These are phyloP conservation scores for Scomber scombrus DNA, from an alignment of 2,113 vertebrate species.

Conservation along the genomic window DNA sequence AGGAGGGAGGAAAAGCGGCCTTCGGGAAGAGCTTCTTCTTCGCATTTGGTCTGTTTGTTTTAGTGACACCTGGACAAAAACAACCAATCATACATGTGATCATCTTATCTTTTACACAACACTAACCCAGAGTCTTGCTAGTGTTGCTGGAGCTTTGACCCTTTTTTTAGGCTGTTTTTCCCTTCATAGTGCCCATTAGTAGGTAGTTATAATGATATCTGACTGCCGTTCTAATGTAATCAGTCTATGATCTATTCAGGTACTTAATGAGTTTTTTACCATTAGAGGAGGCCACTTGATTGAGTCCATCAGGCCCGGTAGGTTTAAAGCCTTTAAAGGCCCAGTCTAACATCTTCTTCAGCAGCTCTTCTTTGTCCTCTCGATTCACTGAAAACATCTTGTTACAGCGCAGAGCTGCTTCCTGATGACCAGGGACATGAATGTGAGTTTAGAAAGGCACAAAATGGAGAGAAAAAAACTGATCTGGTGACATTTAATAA, in stretches of 20 bases:
- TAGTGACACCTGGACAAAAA: not conserved
- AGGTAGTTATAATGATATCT: no score
- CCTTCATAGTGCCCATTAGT: no score
- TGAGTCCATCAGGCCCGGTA: conserved; percentile 84
- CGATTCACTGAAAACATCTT: conserved; percentile 82
- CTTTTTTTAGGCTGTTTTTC: no score
- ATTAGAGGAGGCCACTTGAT: conserved; percentile 47
- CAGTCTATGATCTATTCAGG: not conserved
- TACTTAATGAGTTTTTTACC: conserved; percentile 36
- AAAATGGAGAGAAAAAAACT: no score
- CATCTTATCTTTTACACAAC: not conserved
- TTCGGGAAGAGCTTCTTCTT: conserved; percentile 7
- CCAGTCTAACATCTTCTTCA: conserved; percentile 92
- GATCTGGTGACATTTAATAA: not conserved
- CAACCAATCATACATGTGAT: not conserved
- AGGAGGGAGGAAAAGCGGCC: not conserved
- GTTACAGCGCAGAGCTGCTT: conserved; percentile 85
- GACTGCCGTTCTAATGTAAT: not conserved
- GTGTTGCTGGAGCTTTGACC: no score
- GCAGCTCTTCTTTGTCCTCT: conserved; percentile 76
- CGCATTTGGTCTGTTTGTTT: not conserved
- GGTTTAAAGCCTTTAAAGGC: conserved; percentile 90
- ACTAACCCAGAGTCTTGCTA: no score
- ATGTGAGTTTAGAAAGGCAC: not conserved
- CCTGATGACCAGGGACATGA: conserved; percentile 73